These are phyloP conservation scores for Leptinotarsa defecta DNA, from an alignment of 1,140 invertebrate species.

Conservation along the genomic window DNA sequence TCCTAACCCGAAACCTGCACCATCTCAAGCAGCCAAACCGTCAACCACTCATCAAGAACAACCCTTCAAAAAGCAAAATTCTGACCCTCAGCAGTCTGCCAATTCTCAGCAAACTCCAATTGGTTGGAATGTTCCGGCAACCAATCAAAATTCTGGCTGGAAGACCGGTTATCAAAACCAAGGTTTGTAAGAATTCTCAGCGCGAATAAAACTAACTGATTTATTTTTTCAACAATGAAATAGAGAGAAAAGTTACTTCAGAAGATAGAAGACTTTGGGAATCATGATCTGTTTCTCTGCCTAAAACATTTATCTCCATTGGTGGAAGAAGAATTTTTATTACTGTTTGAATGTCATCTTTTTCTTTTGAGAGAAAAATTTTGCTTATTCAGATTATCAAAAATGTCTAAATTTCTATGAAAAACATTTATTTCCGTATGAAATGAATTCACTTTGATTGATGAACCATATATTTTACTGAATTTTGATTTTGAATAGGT, in stretches of 20 bases:
- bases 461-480: background rate
- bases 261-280: too few relatives aligned
- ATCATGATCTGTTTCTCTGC: too few relatives aligned
- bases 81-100: conserved; percentile 30
- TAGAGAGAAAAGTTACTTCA: background rate
- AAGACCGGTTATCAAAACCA: conserved; percentile 34
- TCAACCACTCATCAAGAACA: conserved; percentile 1
- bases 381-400: background rate
- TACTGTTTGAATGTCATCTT: too few relatives aligned
- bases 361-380: too few relatives aligned
- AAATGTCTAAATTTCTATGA: background rate
- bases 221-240: background rate
- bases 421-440: background rate
- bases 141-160: conserved; percentile 23
- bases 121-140: conserved; percentile 36
- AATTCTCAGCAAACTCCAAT: conserved; percentile 25
- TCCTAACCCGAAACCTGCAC: conserved; percentile 9
- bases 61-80: conserved; percentile 31
- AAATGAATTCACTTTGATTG: background rate
- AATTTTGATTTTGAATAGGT: background rate
- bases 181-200: background rate
- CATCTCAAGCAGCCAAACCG: conserved; percentile 31
- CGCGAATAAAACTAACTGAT: conserved; percentile 12
- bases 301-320: too few relatives aligned
- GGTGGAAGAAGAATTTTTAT: too few relatives aligned